Evolutionary conservation across 2,113 vertebrate species (phyloP).

Genomic region (Natator depressus): DNA sequence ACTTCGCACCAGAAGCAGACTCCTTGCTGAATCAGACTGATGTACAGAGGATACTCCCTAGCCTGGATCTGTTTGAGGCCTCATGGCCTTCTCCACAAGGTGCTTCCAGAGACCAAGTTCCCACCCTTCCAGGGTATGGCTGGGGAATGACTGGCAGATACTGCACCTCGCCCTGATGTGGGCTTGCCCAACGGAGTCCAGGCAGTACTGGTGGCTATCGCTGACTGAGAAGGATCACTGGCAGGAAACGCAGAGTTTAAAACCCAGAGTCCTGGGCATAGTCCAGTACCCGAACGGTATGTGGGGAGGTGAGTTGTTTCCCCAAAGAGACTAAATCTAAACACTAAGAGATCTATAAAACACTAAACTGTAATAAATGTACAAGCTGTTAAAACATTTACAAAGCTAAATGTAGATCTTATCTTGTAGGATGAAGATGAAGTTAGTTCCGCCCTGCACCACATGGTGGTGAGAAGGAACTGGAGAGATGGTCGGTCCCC

Average conservation of each 20-base stretch:
- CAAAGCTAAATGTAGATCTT: neutral
- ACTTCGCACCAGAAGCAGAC: neutral
- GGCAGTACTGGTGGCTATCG: too few relatives aligned
- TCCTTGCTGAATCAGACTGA: neutral
- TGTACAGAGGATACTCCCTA: neutral
- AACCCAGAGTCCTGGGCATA: too few relatives aligned
- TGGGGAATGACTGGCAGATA: neutral
- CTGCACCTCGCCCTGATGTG: neutral
- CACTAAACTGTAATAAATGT: neutral
- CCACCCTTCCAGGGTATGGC: neutral
- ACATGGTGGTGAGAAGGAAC: neutral
- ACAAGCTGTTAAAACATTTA: neutral
- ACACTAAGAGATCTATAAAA: too few relatives aligned
- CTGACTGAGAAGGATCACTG: too few relatives aligned
- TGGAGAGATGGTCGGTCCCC: too few relatives aligned
- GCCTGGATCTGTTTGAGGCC: neutral
- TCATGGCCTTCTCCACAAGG: neutral
- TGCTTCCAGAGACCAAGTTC: neutral
- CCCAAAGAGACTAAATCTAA: too few relatives aligned
- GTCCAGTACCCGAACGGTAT: too few relatives aligned
- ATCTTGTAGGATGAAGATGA: neutral
- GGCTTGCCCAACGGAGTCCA: too few relatives aligned
- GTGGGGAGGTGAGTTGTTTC: too few relatives aligned
- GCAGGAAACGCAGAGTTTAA: too few relatives aligned
- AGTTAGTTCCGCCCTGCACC: neutral